Evolutionary conservation across 1,140 invertebrate genomes (phyloP), one percentile per base, ranked within the genome.

Genomic region (Acyrthosiphon pisum): DNA sequence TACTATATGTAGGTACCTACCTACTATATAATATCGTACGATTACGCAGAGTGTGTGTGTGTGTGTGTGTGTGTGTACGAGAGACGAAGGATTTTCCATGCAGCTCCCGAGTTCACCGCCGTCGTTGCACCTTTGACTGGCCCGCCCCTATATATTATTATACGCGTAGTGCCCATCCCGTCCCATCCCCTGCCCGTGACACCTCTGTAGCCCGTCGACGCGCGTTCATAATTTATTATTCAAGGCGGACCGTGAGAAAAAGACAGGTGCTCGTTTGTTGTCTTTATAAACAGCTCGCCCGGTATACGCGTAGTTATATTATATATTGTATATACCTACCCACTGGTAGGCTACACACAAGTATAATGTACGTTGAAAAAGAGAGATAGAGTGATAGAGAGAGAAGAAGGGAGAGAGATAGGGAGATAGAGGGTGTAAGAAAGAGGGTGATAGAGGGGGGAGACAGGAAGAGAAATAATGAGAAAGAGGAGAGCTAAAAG

Each of bases 171-270:
- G 44, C 35, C 14, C 22, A n/a, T 23, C 48, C 11, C 26, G 0
- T 0, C 8, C 26, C 23, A 46, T 3, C 14, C 46, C 7, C 4
- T 6, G 3, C 22, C 23, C 22, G 0, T 6, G 0, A 48, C 41
- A 41, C 41, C 6, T n/a, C 26, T 11, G 9, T 18, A 37, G 30
- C 11, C 23, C 35, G 20, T 56, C 48, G 1, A 35, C 60, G 60
- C n/a, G 26, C 48, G 50, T 90, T 60, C n/a, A 56, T 83, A 83
- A 83, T 92, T 56, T 83, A 92, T 92, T 83, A 92, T 92, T 83
- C 90, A 83, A 92, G 46, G 68, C 90, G 48, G 44, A 83, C 60
- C 68, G 90, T 92, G 90, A 81, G 90, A 92, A 92, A 83, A 81
- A 83, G 30, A 50, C 68, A 81, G 68, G 37, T 92, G 68, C 20